Base-by-base conservation (phyloP, 2,797 vertebrate genomes). In the Trachurus trachurus region DNA sequence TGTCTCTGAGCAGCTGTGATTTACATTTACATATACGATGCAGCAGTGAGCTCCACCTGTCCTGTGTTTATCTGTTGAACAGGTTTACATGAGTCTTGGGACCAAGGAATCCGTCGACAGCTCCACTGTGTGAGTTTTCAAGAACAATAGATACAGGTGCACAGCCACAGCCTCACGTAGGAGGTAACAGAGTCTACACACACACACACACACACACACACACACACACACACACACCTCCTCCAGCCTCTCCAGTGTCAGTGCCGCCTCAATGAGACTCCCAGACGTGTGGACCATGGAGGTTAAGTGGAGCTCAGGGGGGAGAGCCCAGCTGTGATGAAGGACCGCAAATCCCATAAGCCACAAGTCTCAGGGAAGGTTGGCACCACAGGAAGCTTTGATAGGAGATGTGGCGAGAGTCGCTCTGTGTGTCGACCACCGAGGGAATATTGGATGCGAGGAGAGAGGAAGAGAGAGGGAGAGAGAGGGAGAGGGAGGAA, bases 301-400 rank as follows among this genome's bases (percentile, higher is more conserved):
- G 89, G 89, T 93, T 90, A 92, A 93, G 88, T 91, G 88, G 78
- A 82, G 88, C 87, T 91, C 82, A 87, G 84, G 56, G 77, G 77
- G 72, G 70, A 80, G 82, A 89, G 79, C 65, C 85, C 82, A 84
- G 84, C 87, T 86, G 88, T 88, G 89, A 91, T 90, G 89, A 87
- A 84, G 82, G 78, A 86, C 85, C 60, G 4, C 80, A 83, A 80
- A 90, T 85, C 89, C 87, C 84, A 84, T 91, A 91, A 93, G 84
- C 83, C 86, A 87, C 78, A 76, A 75, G 84, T 89, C 80, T 89
- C 69, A 64, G 82, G 75, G 82, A 84, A 66, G 81, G 78, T 81
- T 66, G 84, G 76, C 87, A 74, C 86, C 65, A 17, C 89, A 61
- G 87, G 87, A 90, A 83, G 81, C 88, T 87, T 78, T 83, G 81